Conservation (phyloP, 2,888 invertebrate species). For the Drosophila prolongata region DNA sequence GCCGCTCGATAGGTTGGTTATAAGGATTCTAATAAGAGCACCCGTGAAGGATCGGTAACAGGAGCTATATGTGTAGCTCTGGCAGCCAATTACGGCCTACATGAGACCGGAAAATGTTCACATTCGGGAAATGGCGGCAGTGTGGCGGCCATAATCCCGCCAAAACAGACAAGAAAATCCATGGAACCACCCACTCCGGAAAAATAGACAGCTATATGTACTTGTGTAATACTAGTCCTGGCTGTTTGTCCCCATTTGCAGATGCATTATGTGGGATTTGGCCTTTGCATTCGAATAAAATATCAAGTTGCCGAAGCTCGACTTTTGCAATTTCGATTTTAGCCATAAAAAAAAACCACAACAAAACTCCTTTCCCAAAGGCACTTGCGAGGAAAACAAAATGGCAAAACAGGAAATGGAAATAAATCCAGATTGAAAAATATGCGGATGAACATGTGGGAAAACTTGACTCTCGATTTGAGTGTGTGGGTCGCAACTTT, state of each 20-base stretch:
- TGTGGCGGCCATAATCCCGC: constrained; percentile 60
- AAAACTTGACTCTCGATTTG: constrained; percentile 12
- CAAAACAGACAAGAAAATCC: constrained; percentile 71
- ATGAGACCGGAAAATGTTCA: constrained; percentile 42
- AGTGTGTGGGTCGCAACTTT: constrained; percentile 1
- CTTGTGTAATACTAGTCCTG: constrained; percentile 13
- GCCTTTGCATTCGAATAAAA: constrained; percentile 69
- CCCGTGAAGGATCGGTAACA: constrained; percentile 1
- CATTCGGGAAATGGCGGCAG: constrained; percentile 34
- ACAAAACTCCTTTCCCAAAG: constrained; percentile 11
- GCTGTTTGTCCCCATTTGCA: constrained; percentile 54
- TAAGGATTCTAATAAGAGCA: background rate
- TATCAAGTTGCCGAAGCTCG: constrained; percentile 56
- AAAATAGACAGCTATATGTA: constrained; percentile 13
- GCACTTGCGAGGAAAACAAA: background rate
- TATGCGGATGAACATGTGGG: constrained; percentile 3
- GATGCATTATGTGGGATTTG: constrained; percentile 70
- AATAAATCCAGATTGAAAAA: constrained; percentile 33
- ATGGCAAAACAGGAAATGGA: constrained; percentile 13
- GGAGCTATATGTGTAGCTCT: background rate
- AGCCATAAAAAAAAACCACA: constrained; percentile 25
- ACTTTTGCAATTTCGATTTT: constrained; percentile 60
- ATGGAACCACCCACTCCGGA: constrained; percentile 21
- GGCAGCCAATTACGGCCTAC: constrained; percentile 70
- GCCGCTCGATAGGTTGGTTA: background rate